Percentiles rank a stretch among this genome's conserved stretches.
These are phyloP conservation scores for Okamejei kenojei DNA, from an alignment of 2,797 vertebrate genomes.

Conservation along the genomic window DNA sequence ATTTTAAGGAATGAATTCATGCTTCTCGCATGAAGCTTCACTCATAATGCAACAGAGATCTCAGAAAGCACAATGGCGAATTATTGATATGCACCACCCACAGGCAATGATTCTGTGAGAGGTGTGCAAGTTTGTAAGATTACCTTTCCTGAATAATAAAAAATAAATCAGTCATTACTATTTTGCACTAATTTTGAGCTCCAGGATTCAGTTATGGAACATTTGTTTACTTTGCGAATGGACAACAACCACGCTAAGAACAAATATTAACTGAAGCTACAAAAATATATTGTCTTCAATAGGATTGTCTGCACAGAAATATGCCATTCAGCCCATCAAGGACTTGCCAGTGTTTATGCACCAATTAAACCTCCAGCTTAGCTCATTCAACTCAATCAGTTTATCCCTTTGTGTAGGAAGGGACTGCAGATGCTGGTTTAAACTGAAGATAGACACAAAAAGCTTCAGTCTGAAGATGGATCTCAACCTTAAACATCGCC, in stretches of 20 bases:
- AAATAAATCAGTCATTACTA: not conserved
- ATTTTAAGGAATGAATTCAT: not conserved
- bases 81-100: not conserved
- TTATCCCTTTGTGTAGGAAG: no score
- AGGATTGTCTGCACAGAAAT: no score
- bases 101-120: not conserved
- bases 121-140: not conserved
- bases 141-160: not conserved
- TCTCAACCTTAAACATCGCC: no score
- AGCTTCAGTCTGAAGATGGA: no score
- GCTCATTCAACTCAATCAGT: no score
- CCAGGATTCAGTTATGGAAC: not conserved
- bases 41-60: not conserved
- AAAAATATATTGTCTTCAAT: no score
- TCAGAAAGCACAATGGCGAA: not conserved
- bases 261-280: not conserved
- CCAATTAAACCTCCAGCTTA: no score
- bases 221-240: not conserved
- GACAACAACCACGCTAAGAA: not conserved
- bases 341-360: no score
- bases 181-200: not conserved
- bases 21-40: not conserved
- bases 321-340: no score
- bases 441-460: no score
- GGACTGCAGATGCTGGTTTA: no score